These are phyloP conservation scores for Monochamus saltuarius DNA, from an alignment of 1,140 invertebrate species.

Conservation along the genomic window DNA sequence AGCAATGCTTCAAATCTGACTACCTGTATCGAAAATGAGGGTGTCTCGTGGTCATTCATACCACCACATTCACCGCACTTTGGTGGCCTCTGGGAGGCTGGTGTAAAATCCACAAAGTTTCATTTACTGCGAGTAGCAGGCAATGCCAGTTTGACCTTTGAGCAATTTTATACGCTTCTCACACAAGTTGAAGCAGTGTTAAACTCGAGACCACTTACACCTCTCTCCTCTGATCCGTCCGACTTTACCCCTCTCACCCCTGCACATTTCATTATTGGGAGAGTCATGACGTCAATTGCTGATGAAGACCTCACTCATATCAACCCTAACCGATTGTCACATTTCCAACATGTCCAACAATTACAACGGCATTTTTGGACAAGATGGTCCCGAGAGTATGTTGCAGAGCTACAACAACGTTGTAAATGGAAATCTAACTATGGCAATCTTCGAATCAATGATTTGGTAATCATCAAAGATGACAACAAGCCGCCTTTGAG, in stretches of 20 bases:
- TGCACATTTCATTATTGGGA: conserved; percentile 34
- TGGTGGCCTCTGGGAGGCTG: conserved; percentile 52
- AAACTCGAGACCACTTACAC: conserved; percentile 28
- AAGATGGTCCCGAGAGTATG: conserved; percentile 39
- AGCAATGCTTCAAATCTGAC: background rate
- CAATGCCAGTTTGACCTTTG: conserved; percentile 21
- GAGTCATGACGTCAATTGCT: conserved; percentile 15
- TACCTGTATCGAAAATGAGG: background rate
- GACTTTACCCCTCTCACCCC: conserved; percentile 32
- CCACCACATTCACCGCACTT: conserved; percentile 49
- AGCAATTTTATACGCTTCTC: conserved; percentile 41
- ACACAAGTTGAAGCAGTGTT: conserved; percentile 30
- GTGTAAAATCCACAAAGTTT: conserved; percentile 48
- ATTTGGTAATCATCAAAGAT: conserved; percentile 1
- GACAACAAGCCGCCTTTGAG: conserved; percentile 12
- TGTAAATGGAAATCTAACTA: background rate
- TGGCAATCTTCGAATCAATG: background rate
- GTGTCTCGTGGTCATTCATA: conserved; percentile 33
- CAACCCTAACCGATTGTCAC: conserved; percentile 9
- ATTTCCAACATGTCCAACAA: conserved; percentile 22
- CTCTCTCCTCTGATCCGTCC: conserved; percentile 28
- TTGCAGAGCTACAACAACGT: conserved; percentile 27
- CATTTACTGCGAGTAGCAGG: conserved; percentile 41
- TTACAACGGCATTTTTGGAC: conserved; percentile 38
- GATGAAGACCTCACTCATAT: conserved; percentile 15